Evolutionary conservation across 2,888 invertebrate genomes (phyloP), one percentile per base, ranked within the genome.

Genomic region (Ormyrus nitidulus): DNA sequence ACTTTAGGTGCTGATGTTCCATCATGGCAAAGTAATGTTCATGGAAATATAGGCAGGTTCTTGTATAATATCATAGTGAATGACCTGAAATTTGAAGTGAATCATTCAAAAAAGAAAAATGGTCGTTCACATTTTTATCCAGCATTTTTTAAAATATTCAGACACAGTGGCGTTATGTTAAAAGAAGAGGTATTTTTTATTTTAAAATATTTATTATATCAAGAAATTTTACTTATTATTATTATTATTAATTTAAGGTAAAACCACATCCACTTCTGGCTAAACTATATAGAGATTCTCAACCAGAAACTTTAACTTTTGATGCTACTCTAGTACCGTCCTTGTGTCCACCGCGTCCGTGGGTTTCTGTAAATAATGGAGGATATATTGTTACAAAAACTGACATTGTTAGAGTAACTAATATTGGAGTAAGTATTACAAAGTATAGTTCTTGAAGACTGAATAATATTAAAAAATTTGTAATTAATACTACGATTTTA

Each of bases 51-150:
- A 68, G 98, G 98, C 58, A 95, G 95, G 86, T 96, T 97, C 90
- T 92, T 98, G 0, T 97, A 96, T 88, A 95, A 96, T 84, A 96
- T 98, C 64, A 94, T 98, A 11, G 93, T 97, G 87, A 94, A 95
- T 75, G 96, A 97, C 88, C 92, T 97, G 7, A 96, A 97, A 91
- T 93, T 98, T 70, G 94, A 97, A 89, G 92, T 94, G 2, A 95
- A 95, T 86, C 85, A 70, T 90, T 91, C 85, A 0, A 83, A 84
- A 9, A 81, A 66, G 88, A 91, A 81, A 90, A 91, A 90, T 89
- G 89, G 86, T 90, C 90, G 80, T 34, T 34, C 34, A 34, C 94
- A 94, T 90, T 89, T 93, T 80, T 89, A 96, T 73, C 96, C 96
- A 0, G 96, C 95, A 0, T 96, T 97, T 86, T 97, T 96, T 90